Conservation (phyloP, 2,888 invertebrate genomes). For the Dolomedes plantarius region DNA sequence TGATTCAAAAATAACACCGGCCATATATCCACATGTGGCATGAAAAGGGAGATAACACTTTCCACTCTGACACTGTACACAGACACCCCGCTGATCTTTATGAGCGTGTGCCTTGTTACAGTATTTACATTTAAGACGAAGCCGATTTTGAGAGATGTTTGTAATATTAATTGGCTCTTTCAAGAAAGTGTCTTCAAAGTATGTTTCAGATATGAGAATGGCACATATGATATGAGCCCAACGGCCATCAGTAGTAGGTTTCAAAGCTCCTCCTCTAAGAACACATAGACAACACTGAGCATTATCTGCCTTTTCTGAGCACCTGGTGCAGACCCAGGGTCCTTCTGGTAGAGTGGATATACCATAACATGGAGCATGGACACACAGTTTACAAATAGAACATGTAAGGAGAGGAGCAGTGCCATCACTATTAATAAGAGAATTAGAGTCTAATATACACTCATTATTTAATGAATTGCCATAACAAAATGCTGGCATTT, state of each 20-base stretch:
- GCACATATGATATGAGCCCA: conserved; percentile 79
- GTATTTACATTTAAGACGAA: conserved; percentile 52
- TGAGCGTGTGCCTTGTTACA: conserved; percentile 20
- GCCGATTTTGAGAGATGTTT: conserved; percentile 47
- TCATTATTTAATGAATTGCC: conserved; percentile 47
- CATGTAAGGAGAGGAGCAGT: conserved; percentile 79
- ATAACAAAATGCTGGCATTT: conserved; percentile 65
- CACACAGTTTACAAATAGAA: conserved; percentile 80
- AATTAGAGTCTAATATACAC: conserved; percentile 49
- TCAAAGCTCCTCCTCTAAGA: conserved; percentile 79
- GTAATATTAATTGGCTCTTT: conserved; percentile 76
- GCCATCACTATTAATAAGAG: conserved; percentile 71
- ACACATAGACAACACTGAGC: conserved; percentile 80
- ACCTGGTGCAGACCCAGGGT: conserved; percentile 73
- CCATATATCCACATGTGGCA: conserved; percentile 81
- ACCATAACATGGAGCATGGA: conserved; percentile 78
- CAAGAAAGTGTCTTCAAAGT: conserved; percentile 75
- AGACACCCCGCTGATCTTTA: conserved; percentile 76
- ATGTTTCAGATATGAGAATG: conserved; percentile 76
- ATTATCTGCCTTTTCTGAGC: conserved; percentile 43
- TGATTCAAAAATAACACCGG: conserved; percentile 79
- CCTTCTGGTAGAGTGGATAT: conserved; percentile 46
- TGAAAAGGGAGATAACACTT: conserved; percentile 80
- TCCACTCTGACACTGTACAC: conserved; percentile 78
- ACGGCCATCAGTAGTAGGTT: conserved; percentile 76